Base-by-base conservation (phyloP, 2,113 vertebrate genomes). In the Ibidorhyncha struthersii region DNA sequence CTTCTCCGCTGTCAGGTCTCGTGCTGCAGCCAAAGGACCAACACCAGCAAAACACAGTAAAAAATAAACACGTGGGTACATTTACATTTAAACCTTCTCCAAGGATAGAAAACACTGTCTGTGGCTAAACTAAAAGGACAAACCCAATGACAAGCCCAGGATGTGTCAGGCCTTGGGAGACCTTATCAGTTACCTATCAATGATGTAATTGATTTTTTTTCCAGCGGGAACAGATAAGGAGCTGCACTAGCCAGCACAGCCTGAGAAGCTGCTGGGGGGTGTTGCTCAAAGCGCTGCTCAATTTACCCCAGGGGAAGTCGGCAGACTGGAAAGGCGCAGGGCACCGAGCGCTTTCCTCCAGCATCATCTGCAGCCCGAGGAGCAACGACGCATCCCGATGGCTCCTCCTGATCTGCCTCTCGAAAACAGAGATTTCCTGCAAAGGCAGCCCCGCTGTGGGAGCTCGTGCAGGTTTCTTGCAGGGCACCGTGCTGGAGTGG, bases 71-170 rank as follows among this genome's bases (percentile, higher is more conserved):
- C 11, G 0, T 8, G 0, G 32, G 61, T 66, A 84, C 86, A 65
- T 49, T 89, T 92, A 89, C 80, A 93, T 63, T 53, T 47, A 84
- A 87, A 82, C 41, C 21, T 71, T 47, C 82, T 82, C 72, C 8
- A 8, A 79, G 77, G 89, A 89, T 25, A 90, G 76, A 38, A 83
- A 86, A 89, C 69, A 56, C 65, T 4, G n/a, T 10, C 85, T 63
- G 49, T 55, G 79, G 52, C 69, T 85, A 65, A 96, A 96, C 36
- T 61, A 74, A 84, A 93, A 92, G 86, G 91, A 96, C 92, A 91
- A 79, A 94, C 50, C 50, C 67, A 81, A 47, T 69, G 86, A 84
- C 40, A 76, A 86, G 67, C 71, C 59, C 53, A 61, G 50, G 30
- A 79, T 52, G 81, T 47, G 61, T 63, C 77, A 84, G 77, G 72